These are phyloP conservation scores for Dromaius novaehollandiae DNA, from an alignment of 2,113 vertebrate species.

Conservation along the genomic window DNA sequence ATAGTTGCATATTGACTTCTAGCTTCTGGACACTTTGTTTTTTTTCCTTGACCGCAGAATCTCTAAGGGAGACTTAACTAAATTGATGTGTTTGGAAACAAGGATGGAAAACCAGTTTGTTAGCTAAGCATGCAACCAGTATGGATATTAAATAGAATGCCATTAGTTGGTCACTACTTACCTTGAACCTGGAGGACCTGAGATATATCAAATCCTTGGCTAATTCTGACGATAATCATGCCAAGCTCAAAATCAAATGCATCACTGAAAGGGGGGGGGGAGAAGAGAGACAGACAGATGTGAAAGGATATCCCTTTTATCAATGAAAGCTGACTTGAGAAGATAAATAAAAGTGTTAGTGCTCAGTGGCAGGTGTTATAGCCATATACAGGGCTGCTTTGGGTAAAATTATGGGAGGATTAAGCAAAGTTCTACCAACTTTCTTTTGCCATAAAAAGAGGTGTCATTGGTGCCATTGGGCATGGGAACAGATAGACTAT, in stretches of 20 bases:
- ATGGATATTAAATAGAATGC: not conserved
- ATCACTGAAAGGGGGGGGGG: slow-evolving; percentile 78
- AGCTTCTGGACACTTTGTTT: not conserved
- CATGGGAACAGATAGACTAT: not conserved
- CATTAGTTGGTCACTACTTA: slow-evolving; percentile 64
- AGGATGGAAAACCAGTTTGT: not conserved
- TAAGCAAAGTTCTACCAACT: not conserved
- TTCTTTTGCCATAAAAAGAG: not conserved
- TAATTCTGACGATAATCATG: slow-evolving; percentile 86
- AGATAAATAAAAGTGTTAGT: not conserved
- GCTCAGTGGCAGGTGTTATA: not conserved
- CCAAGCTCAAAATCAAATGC: slow-evolving; percentile 95
- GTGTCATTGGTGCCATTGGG: not conserved
- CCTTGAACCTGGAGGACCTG: slow-evolving; percentile 91
- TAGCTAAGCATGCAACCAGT: not conserved
- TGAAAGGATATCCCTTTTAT: not conserved
- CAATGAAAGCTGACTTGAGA: not conserved
- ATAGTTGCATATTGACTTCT: not conserved
- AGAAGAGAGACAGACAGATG: too few relatives aligned
- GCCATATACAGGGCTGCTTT: not conserved
- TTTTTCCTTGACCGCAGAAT: not conserved
- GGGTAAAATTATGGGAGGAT: not conserved
- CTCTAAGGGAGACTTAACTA: not conserved
- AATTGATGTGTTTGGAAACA: not conserved
- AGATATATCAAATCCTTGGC: slow-evolving; percentile 92